phyloP scores from a whole-genome alignment of 2,113 vertebrate genomes.

The Phyllopteryx taeniolatus region DNA sequence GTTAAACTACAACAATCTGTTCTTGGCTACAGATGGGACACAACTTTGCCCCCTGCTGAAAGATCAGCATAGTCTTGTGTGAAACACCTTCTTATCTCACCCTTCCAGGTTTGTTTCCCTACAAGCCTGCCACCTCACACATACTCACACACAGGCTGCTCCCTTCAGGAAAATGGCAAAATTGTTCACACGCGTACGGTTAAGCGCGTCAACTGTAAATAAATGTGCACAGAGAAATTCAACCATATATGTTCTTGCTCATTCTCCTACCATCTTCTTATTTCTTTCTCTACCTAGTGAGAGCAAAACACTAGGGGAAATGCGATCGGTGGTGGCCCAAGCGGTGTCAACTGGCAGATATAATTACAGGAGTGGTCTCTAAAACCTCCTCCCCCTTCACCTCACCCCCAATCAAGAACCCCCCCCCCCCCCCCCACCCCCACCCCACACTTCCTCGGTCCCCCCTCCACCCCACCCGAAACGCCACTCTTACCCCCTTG shows the following conservation, averaged over 20 bases:
- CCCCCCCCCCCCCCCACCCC: neutral
- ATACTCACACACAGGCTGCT: constrained; percentile 25
- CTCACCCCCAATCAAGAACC: constrained; percentile 5
- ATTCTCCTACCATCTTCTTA: neutral
- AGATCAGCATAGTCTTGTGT: constrained; percentile 46
- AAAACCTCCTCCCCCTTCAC: constrained; percentile 25
- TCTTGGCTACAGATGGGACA: constrained; percentile 39
- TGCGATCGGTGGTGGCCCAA: constrained; percentile 58
- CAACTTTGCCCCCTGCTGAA: constrained; percentile 49
- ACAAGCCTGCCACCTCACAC: constrained; percentile 31
- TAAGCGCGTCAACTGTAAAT: constrained; percentile 32
- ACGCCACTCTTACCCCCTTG: constrained; percentile 59
- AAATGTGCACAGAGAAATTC: constrained; percentile 31
- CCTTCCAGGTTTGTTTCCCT: constrained; percentile 62
- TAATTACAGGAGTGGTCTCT: constrained; percentile 71
- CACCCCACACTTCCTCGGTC: constrained; percentile 5
- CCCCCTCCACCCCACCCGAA: constrained; percentile 17
- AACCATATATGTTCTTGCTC: constrained; percentile 5
- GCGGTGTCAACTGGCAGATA: constrained; percentile 70
- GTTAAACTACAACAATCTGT: constrained; percentile 48
- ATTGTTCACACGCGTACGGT: constrained; percentile 50
- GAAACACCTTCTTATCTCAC: constrained; percentile 61
- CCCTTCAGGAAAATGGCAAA: constrained; percentile 30
- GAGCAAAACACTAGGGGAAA: constrained; percentile 50
- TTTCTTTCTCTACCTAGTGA: constrained; percentile 42